phyloP scores from a whole-genome alignment of 1,140 invertebrate genomes.

The Atta colombica region DNA sequence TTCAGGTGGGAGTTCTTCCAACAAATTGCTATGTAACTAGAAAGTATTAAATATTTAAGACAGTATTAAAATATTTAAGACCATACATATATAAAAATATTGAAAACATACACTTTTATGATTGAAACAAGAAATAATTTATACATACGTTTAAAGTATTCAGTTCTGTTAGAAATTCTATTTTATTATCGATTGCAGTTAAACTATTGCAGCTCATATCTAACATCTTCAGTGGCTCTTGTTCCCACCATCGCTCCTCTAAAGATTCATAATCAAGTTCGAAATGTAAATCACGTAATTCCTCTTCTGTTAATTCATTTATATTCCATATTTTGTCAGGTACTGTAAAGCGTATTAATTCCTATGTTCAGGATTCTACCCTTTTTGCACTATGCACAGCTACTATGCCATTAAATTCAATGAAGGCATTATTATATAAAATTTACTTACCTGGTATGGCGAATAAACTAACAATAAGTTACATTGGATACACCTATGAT shows the following conservation, averaged over 20 bases:
- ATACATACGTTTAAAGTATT: constrained; percentile 90
- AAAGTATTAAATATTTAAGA: constrained; percentile 43
- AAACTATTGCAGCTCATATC: constrained; percentile 94
- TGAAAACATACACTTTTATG: neutral
- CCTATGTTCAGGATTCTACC: neutral
- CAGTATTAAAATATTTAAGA: constrained; percentile 13
- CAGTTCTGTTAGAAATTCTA: constrained; percentile 91
- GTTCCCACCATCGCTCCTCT: constrained; percentile 94
- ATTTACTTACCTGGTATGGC: constrained; percentile 41
- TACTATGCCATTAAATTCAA: constrained; percentile 14
- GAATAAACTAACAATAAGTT: neutral
- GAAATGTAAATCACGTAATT: constrained; percentile 87
- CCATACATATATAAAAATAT: constrained; percentile 39
- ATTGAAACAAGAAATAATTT: constrained; percentile 14
- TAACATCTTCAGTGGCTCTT: constrained; percentile 91
- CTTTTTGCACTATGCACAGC: neutral
- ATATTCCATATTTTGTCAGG: constrained; percentile 94
- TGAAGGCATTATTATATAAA: neutral
- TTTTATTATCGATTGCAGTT: constrained; percentile 89
- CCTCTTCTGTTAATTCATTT: constrained; percentile 91
- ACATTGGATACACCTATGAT: neutral
- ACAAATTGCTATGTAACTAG: constrained; percentile 93
- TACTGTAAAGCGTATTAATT: constrained; percentile 87
- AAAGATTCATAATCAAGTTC: constrained; percentile 90
- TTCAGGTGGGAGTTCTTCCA: constrained; percentile 91